Conservation (phyloP, 2,797 vertebrate genomes). For the Myotis myotis region DNA sequence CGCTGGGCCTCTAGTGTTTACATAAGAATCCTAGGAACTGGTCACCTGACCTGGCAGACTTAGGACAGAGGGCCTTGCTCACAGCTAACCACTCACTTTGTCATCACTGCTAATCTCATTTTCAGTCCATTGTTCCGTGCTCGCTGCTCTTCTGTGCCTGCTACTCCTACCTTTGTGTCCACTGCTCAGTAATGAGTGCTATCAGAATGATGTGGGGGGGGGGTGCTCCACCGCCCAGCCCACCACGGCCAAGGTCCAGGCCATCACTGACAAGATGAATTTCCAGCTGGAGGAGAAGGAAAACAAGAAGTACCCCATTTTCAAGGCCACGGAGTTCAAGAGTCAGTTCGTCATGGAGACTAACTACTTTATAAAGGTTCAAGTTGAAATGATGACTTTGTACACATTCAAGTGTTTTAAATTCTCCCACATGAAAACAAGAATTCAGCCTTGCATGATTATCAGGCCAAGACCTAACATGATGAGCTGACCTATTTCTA, state of each 20-base stretch:
- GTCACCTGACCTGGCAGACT: background rate
- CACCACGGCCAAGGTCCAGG: constrained; percentile 76
- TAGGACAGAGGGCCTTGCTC: no score
- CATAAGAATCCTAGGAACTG: background rate
- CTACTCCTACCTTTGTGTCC: fast-evolving
- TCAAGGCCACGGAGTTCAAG: constrained; percentile 55
- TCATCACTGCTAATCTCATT: no score
- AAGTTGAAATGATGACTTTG: background rate
- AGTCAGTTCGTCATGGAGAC: constrained; percentile 64
- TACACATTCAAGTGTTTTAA: constrained; percentile 52
- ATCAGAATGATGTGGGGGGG: constrained; percentile 72
- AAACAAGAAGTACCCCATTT: constrained; percentile 44
- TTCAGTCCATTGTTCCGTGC: fast-evolving
- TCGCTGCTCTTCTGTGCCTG: fast-evolving
- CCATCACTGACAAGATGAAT: constrained; percentile 70
- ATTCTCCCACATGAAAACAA: constrained; percentile 70
- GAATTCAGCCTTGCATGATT: constrained; percentile 37
- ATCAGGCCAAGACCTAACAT: constrained; percentile 58
- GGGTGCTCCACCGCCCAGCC: background rate
- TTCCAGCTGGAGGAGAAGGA: constrained; percentile 61
- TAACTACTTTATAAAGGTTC: constrained; percentile 77
- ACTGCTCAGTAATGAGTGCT: fast-evolving
- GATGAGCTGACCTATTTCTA: constrained; percentile 73
- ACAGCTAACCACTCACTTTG: fast-evolving
- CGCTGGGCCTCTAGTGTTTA: no score